Conservation (phyloP, 2,797 vertebrate species). For the Sphenopsis melanotis region DNA sequence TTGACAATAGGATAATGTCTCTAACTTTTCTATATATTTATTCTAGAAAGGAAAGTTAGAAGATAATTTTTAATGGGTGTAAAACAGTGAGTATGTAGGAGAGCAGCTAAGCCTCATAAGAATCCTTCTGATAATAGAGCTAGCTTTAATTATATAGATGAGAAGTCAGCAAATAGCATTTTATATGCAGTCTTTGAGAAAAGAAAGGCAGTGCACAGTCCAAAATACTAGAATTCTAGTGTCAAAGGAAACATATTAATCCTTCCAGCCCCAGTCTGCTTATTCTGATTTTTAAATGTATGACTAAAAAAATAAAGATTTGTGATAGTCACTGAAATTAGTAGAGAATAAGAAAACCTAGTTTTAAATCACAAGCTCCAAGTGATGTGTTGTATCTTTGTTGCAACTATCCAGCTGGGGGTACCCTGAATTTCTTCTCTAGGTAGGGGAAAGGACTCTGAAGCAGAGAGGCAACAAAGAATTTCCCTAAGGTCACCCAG, state of each 20-base stretch:
- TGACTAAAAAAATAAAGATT: neutral
- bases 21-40: neutral
- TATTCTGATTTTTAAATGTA: neutral
- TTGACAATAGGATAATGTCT: neutral
- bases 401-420: neutral
- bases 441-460: neutral
- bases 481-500: neutral
- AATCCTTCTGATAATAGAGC: neutral
- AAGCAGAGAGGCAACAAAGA: neutral
- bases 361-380: neutral
- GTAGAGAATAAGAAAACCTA: neutral
- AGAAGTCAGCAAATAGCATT: neutral
- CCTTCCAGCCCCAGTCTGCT: neutral
- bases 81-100: neutral
- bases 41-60: neutral
- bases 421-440: neutral
- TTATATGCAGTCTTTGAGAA: neutral
- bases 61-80: neutral
- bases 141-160: neutral
- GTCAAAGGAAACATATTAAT: neutral
- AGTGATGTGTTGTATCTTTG: neutral
- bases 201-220: neutral
- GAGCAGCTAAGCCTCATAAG: neutral
- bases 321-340: neutral
- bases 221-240: neutral